These are phyloP conservation scores for Sarcophaga carnaria DNA, from an alignment of 2,888 invertebrate species.

Conservation along the genomic window DNA sequence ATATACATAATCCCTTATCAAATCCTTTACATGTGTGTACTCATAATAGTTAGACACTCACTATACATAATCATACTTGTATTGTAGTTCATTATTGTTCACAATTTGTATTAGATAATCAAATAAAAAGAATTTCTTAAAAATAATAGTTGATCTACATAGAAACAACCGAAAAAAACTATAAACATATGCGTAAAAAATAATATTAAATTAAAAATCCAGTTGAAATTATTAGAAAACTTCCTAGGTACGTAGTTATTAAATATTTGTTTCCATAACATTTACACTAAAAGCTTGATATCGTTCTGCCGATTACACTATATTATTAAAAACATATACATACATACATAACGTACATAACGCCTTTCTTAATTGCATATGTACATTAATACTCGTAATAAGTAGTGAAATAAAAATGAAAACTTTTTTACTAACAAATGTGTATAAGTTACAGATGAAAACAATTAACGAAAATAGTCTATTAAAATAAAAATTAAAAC, in stretches of 20 bases:
- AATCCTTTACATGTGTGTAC: not conserved
- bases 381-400: too few relatives aligned
- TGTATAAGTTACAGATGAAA: too few relatives aligned
- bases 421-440: too few relatives aligned
- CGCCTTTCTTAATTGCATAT: too few relatives aligned
- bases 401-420: too few relatives aligned
- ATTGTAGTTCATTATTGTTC: too few relatives aligned
- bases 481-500: too few relatives aligned
- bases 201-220: not conserved
- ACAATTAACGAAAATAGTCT: too few relatives aligned
- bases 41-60: not conserved
- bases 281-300: not conserved
- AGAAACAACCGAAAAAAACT: not conserved
- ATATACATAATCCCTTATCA: not conserved
- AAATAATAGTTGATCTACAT: not conserved
- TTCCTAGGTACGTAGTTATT: not conserved
- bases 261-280: not conserved
- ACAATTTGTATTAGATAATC: not conserved
- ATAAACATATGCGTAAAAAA: not conserved
- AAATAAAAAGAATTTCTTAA: not conserved
- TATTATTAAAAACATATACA: too few relatives aligned
- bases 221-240: not conserved
- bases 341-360: too few relatives aligned
- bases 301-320: too few relatives aligned
- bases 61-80: too few relatives aligned